A percentile compares a stretch with the other conserved stretches of the same genome.
These are phyloP conservation scores for Julus scanicus DNA, from an alignment of 2,888 invertebrate species.

Conservation along the genomic window DNA sequence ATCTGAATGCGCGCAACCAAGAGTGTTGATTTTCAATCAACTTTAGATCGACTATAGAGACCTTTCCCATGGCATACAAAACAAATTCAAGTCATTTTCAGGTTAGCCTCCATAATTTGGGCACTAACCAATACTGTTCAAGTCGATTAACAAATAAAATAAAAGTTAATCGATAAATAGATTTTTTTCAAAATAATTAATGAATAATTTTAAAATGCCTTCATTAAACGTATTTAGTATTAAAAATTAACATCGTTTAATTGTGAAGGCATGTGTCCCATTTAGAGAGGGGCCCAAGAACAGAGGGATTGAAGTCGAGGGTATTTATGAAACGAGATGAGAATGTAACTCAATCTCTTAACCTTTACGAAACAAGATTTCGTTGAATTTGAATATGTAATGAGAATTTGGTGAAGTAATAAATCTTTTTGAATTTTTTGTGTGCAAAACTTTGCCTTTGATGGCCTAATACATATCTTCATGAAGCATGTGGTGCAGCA, in stretches of 20 bases:
- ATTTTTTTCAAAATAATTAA: no score
- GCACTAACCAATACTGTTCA: not conserved
- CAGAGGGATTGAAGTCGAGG: not conserved
- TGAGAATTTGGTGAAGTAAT: conserved; percentile 12
- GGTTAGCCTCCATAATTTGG: not conserved
- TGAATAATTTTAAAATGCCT: no score
- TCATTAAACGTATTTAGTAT: no score
- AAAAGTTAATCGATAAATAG: no score
- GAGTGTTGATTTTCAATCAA: conserved; percentile 20
- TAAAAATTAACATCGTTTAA: no score
- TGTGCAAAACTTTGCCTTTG: not conserved
- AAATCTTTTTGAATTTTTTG: not conserved
- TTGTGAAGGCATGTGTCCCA: not conserved
- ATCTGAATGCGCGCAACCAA: not conserved
- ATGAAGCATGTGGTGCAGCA: not conserved
- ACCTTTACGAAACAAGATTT: not conserved
- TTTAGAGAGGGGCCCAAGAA: not conserved
- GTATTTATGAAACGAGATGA: not conserved
- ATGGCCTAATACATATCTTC: conserved; percentile 9
- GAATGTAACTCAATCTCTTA: conserved; percentile 5
- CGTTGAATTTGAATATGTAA: conserved; percentile 26
- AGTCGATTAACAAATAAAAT: no score
- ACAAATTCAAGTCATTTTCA: not conserved
- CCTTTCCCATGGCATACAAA: not conserved
- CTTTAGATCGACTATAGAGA: not conserved